A percentile compares a stretch with the other conserved stretches of the same genome.
phyloP scores from a whole-genome alignment of 1,140 invertebrate genomes.

The Holcopasites calliopsidis region DNA sequence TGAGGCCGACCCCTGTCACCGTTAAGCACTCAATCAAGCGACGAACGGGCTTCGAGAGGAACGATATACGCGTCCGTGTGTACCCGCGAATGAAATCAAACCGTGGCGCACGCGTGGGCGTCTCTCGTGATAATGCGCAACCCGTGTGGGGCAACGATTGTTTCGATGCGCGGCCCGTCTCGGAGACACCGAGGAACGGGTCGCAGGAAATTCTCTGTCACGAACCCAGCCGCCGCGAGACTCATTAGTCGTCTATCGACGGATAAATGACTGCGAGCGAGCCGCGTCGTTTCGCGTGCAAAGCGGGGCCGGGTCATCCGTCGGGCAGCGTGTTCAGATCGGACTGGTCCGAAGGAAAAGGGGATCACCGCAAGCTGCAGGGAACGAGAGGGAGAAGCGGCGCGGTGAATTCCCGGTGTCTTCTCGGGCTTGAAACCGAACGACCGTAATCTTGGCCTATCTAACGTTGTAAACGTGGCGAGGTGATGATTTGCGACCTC shows the following conservation, averaged over 20 bases:
- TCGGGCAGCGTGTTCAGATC: too few relatives aligned
- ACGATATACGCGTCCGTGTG: slow-evolving; percentile 8
- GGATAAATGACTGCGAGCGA: slow-evolving; percentile 46
- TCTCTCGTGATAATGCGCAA: slow-evolving; percentile 25
- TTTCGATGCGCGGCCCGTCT: slow-evolving; percentile 11
- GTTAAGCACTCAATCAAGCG: slow-evolving; percentile 48
- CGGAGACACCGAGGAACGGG: background rate
- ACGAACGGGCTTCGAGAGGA: slow-evolving; percentile 26
- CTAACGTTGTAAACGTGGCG: slow-evolving; percentile 75
- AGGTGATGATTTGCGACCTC: slow-evolving; percentile 79
- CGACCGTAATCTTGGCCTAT: slow-evolving; percentile 76
- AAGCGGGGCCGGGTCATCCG: slow-evolving; percentile 37
- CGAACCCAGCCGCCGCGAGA: slow-evolving; percentile 48
- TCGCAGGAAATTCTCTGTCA: slow-evolving; percentile 27
- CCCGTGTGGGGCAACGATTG: background rate
- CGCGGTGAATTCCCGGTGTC: slow-evolving; percentile 30
- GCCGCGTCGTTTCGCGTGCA: slow-evolving; percentile 54
- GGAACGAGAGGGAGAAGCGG: background rate
- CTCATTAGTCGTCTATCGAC: slow-evolving; percentile 53
- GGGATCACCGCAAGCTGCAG: too few relatives aligned
- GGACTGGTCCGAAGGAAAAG: too few relatives aligned
- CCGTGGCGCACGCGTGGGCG: slow-evolving; percentile 13
- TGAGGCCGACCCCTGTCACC: slow-evolving; percentile 24
- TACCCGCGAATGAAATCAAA: slow-evolving; percentile 15
- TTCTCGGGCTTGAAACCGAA: slow-evolving; percentile 48